Conservation (phyloP, 2,888 invertebrate genomes). For the Netelia fuscicornis region DNA sequence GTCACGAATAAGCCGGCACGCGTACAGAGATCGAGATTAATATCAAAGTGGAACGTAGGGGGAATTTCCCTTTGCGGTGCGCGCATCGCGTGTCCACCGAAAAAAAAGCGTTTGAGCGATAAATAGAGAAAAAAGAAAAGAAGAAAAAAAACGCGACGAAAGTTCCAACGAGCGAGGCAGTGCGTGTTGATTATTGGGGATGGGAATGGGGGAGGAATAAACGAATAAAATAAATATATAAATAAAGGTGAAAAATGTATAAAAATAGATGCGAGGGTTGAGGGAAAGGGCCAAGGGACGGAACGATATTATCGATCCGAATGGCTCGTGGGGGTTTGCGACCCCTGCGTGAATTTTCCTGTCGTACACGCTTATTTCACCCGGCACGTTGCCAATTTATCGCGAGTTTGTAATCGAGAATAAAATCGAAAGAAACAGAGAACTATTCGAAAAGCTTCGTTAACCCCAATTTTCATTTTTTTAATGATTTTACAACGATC, state of each 20-base stretch:
- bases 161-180: no score
- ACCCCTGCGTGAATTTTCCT: conserved; percentile 9
- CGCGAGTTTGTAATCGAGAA: background rate
- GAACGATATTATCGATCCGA: conserved; percentile 54
- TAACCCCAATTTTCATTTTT: no score
- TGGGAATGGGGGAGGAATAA: conserved; percentile 4
- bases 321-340: conserved; percentile 43
- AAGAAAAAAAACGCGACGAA: no score
- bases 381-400: background rate
- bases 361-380: background rate
- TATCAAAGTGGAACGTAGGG: background rate
- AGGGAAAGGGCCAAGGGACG: conserved; percentile 16
- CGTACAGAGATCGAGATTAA: background rate
- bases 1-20: background rate
- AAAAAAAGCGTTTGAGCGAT: background rate
- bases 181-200: conserved; percentile 3
- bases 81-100: background rate
- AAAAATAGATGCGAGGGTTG: conserved; percentile 5
- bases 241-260: background rate
- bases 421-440: background rate
- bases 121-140: conserved; percentile 2
- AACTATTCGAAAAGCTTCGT: background rate
- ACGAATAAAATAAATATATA: background rate
- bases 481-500: no score
- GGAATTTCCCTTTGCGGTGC: background rate